phyloP scores from a whole-genome alignment of 1,140 invertebrate genomes.

The Adoxophyes honmai region DNA sequence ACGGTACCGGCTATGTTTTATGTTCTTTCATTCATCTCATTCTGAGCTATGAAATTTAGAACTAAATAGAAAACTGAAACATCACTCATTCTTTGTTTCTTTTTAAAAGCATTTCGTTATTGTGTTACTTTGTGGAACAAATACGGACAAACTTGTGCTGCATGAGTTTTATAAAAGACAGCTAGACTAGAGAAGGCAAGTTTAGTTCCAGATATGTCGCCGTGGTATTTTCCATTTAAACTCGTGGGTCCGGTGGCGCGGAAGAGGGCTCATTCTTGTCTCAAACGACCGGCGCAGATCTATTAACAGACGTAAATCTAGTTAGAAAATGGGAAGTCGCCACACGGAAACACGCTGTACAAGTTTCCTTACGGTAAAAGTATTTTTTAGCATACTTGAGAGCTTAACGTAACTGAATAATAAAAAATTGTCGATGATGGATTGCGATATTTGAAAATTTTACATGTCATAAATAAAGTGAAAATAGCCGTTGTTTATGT shows the following conservation, averaged over 20 bases:
- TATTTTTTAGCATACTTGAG: slow-evolving; percentile 22
- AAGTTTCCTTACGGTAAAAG: slow-evolving; percentile 40
- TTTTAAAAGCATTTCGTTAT: neutral
- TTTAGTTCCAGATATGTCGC: slow-evolving; percentile 11
- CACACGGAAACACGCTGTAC: slow-evolving; percentile 49
- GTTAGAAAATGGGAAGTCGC: slow-evolving; percentile 72
- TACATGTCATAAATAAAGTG: no score
- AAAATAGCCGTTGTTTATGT: no score
- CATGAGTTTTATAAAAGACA: neutral
- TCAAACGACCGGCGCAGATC: slow-evolving; percentile 35
- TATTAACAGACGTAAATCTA: slow-evolving; percentile 54
- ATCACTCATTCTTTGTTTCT: neutral
- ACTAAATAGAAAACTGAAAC: neutral
- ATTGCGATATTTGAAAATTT: no score
- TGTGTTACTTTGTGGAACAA: neutral
- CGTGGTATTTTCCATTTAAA: slow-evolving; percentile 41
- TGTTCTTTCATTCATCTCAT: slow-evolving; percentile 23
- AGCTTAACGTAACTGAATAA: no score
- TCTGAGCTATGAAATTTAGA: neutral
- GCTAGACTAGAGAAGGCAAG: slow-evolving; percentile 4
- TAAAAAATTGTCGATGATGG: no score
- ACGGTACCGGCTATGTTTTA: no score
- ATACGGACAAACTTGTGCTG: neutral
- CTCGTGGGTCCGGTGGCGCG: slow-evolving; percentile 31
- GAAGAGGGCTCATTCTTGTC: slow-evolving; percentile 44